Evolutionary conservation across 2,797 vertebrate genomes (phyloP).

Genomic region (Sternarchorhynchus goeldii): DNA sequence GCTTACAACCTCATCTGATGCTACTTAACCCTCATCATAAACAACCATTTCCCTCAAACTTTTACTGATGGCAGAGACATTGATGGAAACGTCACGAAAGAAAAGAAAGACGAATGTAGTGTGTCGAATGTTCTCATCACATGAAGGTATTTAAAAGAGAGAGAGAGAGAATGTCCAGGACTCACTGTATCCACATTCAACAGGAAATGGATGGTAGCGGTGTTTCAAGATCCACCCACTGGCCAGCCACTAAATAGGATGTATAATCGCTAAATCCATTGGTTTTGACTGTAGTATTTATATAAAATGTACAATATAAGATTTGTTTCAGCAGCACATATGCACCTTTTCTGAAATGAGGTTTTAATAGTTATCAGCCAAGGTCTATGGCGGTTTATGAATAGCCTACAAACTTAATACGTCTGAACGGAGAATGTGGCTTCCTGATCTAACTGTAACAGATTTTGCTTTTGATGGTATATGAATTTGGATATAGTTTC

Average conservation of each 20-base stretch:
- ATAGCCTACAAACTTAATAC: neutral
- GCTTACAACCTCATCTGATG: constrained; percentile 30
- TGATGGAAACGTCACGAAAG: neutral
- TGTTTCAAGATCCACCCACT: neutral
- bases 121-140: neutral
- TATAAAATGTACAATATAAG: too few species aligned
- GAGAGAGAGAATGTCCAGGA: neutral
- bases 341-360: neutral
- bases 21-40: neutral
- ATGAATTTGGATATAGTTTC: too few species aligned
- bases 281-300: too few species aligned
- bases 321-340: too few species aligned
- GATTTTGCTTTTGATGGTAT: neutral
- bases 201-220: neutral
- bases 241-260: neutral
- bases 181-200: neutral
- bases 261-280: too few species aligned
- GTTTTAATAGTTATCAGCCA: neutral
- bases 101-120: neutral
- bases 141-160: neutral
- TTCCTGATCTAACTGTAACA: neutral
- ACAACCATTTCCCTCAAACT: neutral
- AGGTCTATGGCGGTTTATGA: neutral
- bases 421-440: neutral
- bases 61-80: neutral